A percentile compares a stretch with the other conserved stretches of the same genome.
phyloP scores from a whole-genome alignment of 2,888 invertebrate genomes.

The Nomada hirtipes region DNA sequence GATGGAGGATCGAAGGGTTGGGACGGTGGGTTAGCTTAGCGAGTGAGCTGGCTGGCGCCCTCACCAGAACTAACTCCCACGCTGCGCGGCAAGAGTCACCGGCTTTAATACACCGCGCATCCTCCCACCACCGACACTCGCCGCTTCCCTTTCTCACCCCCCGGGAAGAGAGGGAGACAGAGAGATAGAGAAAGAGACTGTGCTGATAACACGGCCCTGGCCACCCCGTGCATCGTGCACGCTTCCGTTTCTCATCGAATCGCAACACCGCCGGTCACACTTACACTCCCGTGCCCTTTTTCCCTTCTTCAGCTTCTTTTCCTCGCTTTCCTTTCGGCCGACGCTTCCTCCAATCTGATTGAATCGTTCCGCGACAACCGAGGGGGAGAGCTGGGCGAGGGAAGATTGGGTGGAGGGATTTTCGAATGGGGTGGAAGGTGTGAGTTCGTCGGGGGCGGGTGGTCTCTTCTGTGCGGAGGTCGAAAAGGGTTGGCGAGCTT shows the following conservation, averaged over 20 bases:
- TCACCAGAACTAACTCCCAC: slow-evolving; percentile 84
- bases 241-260: slow-evolving; percentile 43
- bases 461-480: background rate
- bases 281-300: slow-evolving; percentile 3
- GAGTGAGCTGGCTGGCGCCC: slow-evolving; percentile 83
- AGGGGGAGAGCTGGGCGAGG: background rate
- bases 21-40: slow-evolving; percentile 74
- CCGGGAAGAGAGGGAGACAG: background rate
- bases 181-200: background rate
- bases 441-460: background rate
- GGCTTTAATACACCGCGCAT: slow-evolving; percentile 77
- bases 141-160: slow-evolving; percentile 17
- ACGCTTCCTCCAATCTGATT: background rate
- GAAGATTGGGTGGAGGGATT: background rate
- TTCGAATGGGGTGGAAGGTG: background rate
- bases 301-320: background rate
- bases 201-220: slow-evolving; percentile 41
- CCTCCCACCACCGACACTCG: slow-evolving; percentile 60
- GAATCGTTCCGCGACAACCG: background rate
- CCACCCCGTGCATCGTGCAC: slow-evolving; percentile 43
- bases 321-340: background rate
- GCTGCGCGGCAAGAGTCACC: slow-evolving; percentile 79
- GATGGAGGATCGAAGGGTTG: slow-evolving; percentile 74
- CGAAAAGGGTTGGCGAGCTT: slow-evolving; percentile 1
- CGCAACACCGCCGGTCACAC: slow-evolving; percentile 7